Conservation (phyloP, 2,113 vertebrate genomes). For the Reinhardtius hippoglossoides region DNA sequence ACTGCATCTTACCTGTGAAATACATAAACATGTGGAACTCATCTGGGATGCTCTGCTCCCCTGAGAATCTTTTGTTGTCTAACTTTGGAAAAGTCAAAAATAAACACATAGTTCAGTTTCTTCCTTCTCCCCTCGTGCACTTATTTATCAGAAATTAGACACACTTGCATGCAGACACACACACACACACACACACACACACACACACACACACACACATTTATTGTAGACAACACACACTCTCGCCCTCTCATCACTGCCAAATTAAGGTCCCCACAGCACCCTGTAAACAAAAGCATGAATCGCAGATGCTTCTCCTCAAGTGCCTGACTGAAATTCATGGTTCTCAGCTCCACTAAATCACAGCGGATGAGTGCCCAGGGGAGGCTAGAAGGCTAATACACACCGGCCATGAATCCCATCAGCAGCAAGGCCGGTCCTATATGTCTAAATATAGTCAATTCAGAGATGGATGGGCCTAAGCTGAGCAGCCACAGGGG, state of each 20-base stretch:
- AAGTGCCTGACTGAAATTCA: slow-evolving; percentile 59
- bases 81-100: slow-evolving; percentile 2
- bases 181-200: slow-evolving; percentile 13
- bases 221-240: too few species aligned
- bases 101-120: background rate
- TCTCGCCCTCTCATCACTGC: slow-evolving; percentile 29
- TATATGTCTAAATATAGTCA: slow-evolving; percentile 53
- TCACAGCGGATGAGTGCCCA: slow-evolving; percentile 42
- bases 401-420: slow-evolving; percentile 62
- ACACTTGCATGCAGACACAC: background rate
- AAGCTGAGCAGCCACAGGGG: background rate
- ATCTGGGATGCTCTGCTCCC: background rate
- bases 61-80: background rate
- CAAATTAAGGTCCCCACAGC: slow-evolving; percentile 46
- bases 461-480: slow-evolving; percentile 43
- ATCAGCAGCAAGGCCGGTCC: slow-evolving; percentile 46
- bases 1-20: background rate
- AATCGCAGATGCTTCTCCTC: slow-evolving; percentile 49
- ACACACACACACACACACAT: slow-evolving; percentile 3
- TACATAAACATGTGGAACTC: background rate
- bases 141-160: slow-evolving; percentile 9
- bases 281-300: slow-evolving; percentile 66
- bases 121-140: background rate
- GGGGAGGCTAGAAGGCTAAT: slow-evolving; percentile 50
- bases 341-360: slow-evolving; percentile 57